Evolutionary conservation across 2,888 invertebrate species (phyloP), one percentile per base, ranked within the genome.

Genomic region (Beris morrisii): DNA sequence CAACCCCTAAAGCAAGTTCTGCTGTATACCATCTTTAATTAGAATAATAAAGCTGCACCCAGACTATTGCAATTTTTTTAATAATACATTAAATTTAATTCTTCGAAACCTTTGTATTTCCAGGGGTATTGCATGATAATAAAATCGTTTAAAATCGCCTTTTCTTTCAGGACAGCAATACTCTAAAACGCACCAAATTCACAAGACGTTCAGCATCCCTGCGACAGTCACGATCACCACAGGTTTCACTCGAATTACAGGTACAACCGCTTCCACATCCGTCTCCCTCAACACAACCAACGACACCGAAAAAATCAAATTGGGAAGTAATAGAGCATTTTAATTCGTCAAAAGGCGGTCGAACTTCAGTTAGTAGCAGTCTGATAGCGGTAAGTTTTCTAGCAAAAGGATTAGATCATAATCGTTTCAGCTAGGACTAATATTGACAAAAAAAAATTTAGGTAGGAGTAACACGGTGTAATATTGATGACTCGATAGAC

Each of bases 251-350:
- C 67, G 80, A 81, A 69, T 74, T 80, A 68, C 76, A 76, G 73
- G 76, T 75, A 43, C 76, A 76, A 55, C 43, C 74, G 71, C 67
- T 71, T 69, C 70, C 50, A 12, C 71, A 75, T 67, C 66, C 66
- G 48, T 54, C 77, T 77, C 71, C 81, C 73, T 77, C 80, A 53
- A 77, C 86, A 70, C 82, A 86, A 22, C 85, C 87, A 53, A 86
- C 86, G 22, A 86, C 86, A 3, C 85, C 87, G 4, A 87, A 87
- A 79, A 92, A 92, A 78, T 92, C 92, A 74, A 93, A 93, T 82
- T 93, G 93, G 93, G 92, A 93, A 79, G 93, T 93, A 72, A 93
- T 93, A 74, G 92, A 93, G 79, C 93, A 93, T 81, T 93, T 91
- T 81, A 88, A 87, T 67, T 83, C 84, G 58, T 85, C 86, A 32